Base-by-base conservation (phyloP, 1,140 invertebrate species). In the Phthorimaea operculella region DNA sequence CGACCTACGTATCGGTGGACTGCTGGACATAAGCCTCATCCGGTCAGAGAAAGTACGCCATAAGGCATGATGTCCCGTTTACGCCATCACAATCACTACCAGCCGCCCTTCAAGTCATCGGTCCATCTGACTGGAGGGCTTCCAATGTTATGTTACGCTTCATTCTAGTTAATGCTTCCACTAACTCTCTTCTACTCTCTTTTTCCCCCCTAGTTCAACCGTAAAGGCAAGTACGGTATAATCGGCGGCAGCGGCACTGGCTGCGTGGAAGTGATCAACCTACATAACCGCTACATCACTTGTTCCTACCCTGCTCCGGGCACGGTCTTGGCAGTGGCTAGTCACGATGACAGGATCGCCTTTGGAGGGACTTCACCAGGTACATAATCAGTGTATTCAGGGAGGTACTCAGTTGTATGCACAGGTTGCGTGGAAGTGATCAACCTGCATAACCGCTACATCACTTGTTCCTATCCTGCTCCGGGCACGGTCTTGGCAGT, bases 241-340 rank as follows among this genome's bases (percentile, higher is more conserved):
- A 73, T 84, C 12, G 84, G 82, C 10, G 84, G 84, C n/a, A 83
- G 80, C 16, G 84, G 84, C 0, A 82, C 84, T 6, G 72, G 72
- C 12, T 79, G 75, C 42, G 60, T 86, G 0, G 84, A 86, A 59
- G 73, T 82, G 6, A 71, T 86, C n/a, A 85, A 86, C 47, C 68
- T 85, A 0, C 80, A 84, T 60, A 84, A 85, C 57, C 62, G 82
- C 21, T 83, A 82, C 52, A 79, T 83, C 15, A 52, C 72, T 2
- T 83, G 79, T 36, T 84, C 79, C 0, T 84, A 83, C 39, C 76
- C 79, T 4, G 67, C 74, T 0, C 15, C 69, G 0, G 79, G 81
- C 0, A 59, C 68, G 0, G 59, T 83, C 11, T 55, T 76, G 2
- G 79, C 79, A 4, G 45, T 81, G 6, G 61, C 76, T 8, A 84